Conservation (phyloP, 1,140 invertebrate species). For the Mactra quadrangularis region DNA sequence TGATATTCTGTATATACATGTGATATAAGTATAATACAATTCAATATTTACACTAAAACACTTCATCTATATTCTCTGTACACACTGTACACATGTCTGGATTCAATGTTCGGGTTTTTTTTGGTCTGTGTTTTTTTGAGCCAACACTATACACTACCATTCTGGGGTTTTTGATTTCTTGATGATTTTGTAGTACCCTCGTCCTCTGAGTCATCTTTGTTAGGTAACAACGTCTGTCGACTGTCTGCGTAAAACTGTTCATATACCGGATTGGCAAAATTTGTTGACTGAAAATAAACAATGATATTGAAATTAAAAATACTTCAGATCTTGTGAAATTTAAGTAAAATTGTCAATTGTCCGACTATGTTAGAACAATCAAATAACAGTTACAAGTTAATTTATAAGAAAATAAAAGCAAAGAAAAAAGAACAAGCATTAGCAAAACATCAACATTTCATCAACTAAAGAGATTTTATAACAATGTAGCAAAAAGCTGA, state of each 20-base stretch:
- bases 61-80: too few species aligned
- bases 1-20: too few species aligned
- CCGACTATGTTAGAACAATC: neutral
- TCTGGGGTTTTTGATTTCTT: neutral
- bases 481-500: too few species aligned
- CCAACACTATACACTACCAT: constrained; percentile 35
- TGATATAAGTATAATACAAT: too few species aligned
- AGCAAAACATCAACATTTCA: too few species aligned
- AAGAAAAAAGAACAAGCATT: neutral
- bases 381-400: neutral
- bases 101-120: too few species aligned
- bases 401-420: neutral
- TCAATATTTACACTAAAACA: too few species aligned
- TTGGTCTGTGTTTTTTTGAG: constrained; percentile 20
- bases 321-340: neutral
- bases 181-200: neutral
- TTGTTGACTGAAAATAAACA: constrained; percentile 54
- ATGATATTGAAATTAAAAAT: neutral
- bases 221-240: constrained; percentile 38
- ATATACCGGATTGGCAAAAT: constrained; percentile 57
- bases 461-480: too few species aligned
- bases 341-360: neutral
- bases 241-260: constrained; percentile 56
- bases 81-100: too few species aligned
- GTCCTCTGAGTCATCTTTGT: constrained; percentile 31